Percentiles rank a stretch among this genome's conserved stretches.
phyloP scores from a whole-genome alignment of 2,113 vertebrate genomes.

The Nycticryphes semicollaris region DNA sequence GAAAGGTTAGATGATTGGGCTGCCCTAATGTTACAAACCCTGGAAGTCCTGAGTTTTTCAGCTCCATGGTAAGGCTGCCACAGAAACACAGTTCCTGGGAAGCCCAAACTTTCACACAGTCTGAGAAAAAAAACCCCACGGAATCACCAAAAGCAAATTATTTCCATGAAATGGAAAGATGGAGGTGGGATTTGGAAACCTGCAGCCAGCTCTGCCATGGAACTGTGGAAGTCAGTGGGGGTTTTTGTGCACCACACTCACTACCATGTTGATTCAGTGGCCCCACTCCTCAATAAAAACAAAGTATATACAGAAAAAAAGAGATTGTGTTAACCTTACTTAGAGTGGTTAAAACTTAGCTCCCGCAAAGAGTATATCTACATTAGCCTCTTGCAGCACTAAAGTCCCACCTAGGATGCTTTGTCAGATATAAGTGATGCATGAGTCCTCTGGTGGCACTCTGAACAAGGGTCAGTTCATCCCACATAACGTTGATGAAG shows the following conservation, averaged over 20 bases:
- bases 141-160: background rate
- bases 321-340: background rate
- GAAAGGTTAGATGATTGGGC: background rate
- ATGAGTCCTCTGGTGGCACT: background rate
- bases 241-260: background rate
- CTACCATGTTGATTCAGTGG: background rate
- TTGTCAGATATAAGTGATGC: background rate
- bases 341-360: background rate
- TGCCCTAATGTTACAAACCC: background rate
- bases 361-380: background rate
- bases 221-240: background rate
- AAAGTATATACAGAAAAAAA: background rate
- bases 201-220: background rate
- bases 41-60: background rate
- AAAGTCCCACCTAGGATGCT: background rate
- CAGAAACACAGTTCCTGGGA: background rate
- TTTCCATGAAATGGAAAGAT: background rate
- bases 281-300: background rate
- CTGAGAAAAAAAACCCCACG: background rate
- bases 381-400: background rate
- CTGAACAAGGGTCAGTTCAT: slow-evolving; percentile 2
- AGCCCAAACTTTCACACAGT: background rate
- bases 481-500: background rate
- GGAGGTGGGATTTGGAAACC: background rate
- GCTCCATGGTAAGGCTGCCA: background rate